These are phyloP conservation scores for Branchinecta lynchi DNA, from an alignment of 1,140 invertebrate species.

Conservation along the genomic window DNA sequence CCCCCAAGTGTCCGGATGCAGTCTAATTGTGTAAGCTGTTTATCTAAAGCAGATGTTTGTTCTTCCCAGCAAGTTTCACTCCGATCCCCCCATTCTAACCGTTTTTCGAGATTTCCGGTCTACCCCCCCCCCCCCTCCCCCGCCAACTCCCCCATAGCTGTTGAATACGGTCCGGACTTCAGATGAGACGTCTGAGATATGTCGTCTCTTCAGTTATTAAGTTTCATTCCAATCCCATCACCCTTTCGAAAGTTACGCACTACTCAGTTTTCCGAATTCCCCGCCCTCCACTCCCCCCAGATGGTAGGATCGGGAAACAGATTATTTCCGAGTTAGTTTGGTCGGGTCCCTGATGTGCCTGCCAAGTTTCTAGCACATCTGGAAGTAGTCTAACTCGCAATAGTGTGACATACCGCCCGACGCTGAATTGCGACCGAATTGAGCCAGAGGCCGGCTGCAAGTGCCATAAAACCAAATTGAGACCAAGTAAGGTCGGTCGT, in stretches of 20 bases:
- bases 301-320: background rate
- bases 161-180: background rate
- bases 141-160: no score
- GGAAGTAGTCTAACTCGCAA: no score
- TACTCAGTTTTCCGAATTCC: background rate
- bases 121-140: background rate
- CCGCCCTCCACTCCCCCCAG: conserved; percentile 1
- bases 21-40: background rate
- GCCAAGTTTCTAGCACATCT: no score
- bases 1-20: background rate
- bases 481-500: no score
- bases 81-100: background rate
- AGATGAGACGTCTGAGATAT: conserved; percentile 5
- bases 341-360: no score
- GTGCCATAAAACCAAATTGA: no score
- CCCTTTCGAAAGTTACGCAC: background rate
- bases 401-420: no score
- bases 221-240: background rate
- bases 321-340: no score
- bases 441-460: no score
- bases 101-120: conserved; percentile 9
- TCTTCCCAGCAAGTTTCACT: background rate
- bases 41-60: background rate
- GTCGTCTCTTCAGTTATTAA: background rate
- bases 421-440: no score